Conservation (phyloP, 2,888 invertebrate genomes). For the Dioctria rufipes region DNA sequence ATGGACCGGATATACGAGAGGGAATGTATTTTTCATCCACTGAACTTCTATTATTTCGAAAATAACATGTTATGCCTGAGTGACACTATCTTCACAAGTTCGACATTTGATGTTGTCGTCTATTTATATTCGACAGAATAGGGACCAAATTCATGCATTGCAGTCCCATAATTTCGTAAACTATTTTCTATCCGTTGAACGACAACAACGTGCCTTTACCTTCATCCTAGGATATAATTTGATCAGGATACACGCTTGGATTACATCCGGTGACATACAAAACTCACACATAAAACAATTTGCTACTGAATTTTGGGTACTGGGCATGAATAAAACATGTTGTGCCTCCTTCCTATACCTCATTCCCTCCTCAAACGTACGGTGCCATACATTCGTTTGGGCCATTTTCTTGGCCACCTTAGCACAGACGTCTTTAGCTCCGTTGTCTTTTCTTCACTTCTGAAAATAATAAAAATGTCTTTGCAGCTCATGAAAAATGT, state of each 20-base stretch:
- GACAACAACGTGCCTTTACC: slow-evolving; percentile 47
- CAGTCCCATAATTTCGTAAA: slow-evolving; percentile 50
- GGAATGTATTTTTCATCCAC: slow-evolving; percentile 11
- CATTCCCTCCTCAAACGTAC: not conserved
- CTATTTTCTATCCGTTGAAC: slow-evolving; percentile 55
- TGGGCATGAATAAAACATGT: slow-evolving; percentile 56
- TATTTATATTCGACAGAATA: slow-evolving; percentile 17
- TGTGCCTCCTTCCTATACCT: not conserved
- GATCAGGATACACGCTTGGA: slow-evolving; percentile 56
- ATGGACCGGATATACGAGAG: not conserved
- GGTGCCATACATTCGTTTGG: not conserved
- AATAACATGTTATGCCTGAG: slow-evolving; percentile 38
- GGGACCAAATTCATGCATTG: slow-evolving; percentile 41
- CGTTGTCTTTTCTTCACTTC: slow-evolving; percentile 35
- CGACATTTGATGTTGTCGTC: slow-evolving; percentile 34
- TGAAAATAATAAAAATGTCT: slow-evolving; percentile 56
- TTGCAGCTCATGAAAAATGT: slow-evolving; percentile 58
- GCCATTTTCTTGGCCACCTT: not conserved
- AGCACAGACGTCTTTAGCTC: not conserved
- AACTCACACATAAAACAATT: slow-evolving; percentile 58
- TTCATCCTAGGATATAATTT: slow-evolving; percentile 55
- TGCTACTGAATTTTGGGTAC: slow-evolving; percentile 55
- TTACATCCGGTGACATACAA: slow-evolving; percentile 54
- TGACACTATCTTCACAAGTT: slow-evolving; percentile 35
- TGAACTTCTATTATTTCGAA: not conserved